Evolutionary conservation across 2,113 vertebrate genomes (phyloP), one percentile per base, ranked within the genome.

Genomic region (Ancistrus triradiatus): DNA sequence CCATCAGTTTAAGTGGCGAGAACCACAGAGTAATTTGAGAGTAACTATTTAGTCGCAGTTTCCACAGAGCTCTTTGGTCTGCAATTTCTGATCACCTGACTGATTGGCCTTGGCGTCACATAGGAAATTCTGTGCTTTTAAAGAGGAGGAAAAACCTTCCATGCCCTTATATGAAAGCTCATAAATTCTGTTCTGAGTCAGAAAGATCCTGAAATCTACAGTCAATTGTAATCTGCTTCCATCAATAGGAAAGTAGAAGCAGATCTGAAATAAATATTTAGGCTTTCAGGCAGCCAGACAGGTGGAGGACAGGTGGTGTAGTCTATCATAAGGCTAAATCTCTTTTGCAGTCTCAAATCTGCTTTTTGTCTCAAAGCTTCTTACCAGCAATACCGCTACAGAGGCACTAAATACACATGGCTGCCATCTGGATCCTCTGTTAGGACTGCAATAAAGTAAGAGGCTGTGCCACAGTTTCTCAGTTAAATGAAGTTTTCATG

Each of bases 331-430:
- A 44, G 19, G 33, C 37, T 31, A 21, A 48, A 9, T 44, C 37
- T 44, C 37, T 33, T 7, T 57, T 55, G 42, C 7, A 17, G 25
- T 11, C 38, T 31, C 9, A 49, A 69, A 63, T 42, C 59, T 69
- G 59, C 18, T 69, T 69, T 42, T 51, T 42, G 35, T 15, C 6
- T 15, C 37, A 63, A 50, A 63, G 51, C 51, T 33, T 40, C 59
- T 69, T 63, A 49, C 17, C 31, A 31, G 24, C 14, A 15, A 9
- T 42, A 18, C 4, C 28, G 7, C 4, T 2, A 44, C 22, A 25
- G 21, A 10, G 11, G 11, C 14, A 37, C 13, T 6, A 17, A 27
- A 37, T 15, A 28, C 31, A 28, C 21, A 15, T 25, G 15, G 13
- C 1, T 25, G n/a, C n/a, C n/a, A n/a, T n/a, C n/a, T n/a, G n/a